phyloP scores from a whole-genome alignment of 53 echinoderm and acorn worm genomes.

The Antedon mediterranea region DNA sequence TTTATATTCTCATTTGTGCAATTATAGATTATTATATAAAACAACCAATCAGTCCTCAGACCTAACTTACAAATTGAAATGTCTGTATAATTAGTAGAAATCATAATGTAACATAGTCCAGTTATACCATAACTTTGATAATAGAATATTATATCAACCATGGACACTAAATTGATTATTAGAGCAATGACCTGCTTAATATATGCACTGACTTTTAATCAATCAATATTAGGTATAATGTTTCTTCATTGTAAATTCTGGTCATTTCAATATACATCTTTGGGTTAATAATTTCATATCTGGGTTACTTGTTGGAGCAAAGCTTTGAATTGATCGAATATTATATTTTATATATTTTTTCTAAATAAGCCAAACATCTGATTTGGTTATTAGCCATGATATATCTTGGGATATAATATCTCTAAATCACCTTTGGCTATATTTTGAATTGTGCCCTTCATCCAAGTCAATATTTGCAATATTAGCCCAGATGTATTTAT shows the following conservation, averaged over 20 bases:
- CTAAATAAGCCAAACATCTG: too few relatives aligned
- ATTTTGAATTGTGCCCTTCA: too few relatives aligned
- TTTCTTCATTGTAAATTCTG: neutral
- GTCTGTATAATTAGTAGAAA: neutral
- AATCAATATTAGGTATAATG: neutral
- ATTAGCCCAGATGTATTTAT: too few relatives aligned
- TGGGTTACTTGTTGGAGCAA: neutral
- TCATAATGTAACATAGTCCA: neutral
- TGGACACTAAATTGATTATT: neutral
- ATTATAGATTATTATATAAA: too few relatives aligned
- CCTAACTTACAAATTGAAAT: neutral
- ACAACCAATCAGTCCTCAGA: too few relatives aligned
- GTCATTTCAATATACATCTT: neutral
- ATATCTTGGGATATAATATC: too few relatives aligned
- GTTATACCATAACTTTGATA: neutral
- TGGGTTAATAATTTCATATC: neutral
- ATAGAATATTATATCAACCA: neutral
- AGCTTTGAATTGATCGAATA: too few relatives aligned
- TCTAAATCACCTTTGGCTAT: too few relatives aligned
- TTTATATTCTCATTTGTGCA: too few relatives aligned
- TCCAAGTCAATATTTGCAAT: too few relatives aligned
- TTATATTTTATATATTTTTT: too few relatives aligned
- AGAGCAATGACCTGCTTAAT: neutral
- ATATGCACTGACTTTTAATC: neutral
- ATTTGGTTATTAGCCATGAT: too few relatives aligned